A percentile compares a stretch with the other conserved stretches of the same genome.
These are phyloP conservation scores for Campodea augens DNA, from an alignment of 1,140 invertebrate genomes.

Conservation along the genomic window DNA sequence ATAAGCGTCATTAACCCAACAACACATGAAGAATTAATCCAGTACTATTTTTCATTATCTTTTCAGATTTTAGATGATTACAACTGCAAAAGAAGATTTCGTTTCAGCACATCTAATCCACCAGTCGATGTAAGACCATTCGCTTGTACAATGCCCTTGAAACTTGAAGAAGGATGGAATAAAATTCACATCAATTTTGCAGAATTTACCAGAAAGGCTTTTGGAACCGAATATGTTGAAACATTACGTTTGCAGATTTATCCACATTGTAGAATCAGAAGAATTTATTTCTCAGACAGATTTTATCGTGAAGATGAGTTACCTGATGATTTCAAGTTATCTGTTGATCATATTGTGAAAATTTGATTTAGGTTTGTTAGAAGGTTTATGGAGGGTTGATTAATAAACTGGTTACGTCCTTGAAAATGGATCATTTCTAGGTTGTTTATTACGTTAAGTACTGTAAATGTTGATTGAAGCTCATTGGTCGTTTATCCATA, in stretches of 20 bases:
- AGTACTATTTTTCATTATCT: too few relatives aligned
- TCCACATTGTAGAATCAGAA: conserved; percentile 41
- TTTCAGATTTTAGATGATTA: conserved; percentile 37
- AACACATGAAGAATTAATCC: too few relatives aligned
- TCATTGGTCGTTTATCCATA: too few relatives aligned
- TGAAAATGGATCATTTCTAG: too few relatives aligned
- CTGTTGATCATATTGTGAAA: too few relatives aligned
- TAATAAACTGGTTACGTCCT: too few relatives aligned
- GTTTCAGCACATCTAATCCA: conserved; percentile 43
- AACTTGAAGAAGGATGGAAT: conserved; percentile 46
- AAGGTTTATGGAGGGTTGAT: too few relatives aligned
- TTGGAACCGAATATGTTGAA: conserved; percentile 47
- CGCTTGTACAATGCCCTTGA: conserved; percentile 47
- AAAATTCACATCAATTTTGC: conserved; percentile 42
- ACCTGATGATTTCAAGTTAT: conserved; percentile 44
- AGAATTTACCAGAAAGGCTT: conserved; percentile 41
- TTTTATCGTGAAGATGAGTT: conserved; percentile 44
- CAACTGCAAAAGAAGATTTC: conserved; percentile 36
- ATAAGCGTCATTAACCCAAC: too few relatives aligned
- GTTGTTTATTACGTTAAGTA: too few relatives aligned
- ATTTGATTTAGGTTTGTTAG: too few relatives aligned
- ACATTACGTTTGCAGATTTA: conserved; percentile 40
- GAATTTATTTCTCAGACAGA: conserved; percentile 41
- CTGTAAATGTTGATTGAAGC: too few relatives aligned
- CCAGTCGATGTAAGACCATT: conserved; percentile 43